Base-by-base conservation (phyloP, 2,113 vertebrate genomes). In the Embiotoca jacksoni region DNA sequence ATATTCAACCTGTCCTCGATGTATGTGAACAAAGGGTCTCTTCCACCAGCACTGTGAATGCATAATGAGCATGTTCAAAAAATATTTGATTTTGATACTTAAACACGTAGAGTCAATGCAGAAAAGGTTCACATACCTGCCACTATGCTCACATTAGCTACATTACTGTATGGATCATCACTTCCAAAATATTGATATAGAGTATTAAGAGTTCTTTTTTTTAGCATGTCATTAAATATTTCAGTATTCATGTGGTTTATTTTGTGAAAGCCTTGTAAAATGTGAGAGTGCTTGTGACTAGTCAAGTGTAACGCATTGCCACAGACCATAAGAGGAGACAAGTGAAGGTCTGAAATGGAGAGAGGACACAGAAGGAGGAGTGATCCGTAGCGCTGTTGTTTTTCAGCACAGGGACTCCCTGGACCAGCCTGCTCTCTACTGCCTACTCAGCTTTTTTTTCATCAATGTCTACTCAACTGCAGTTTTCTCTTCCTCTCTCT, bases 401-500 rank as follows among this genome's bases (percentile, higher is more conserved):
- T 50, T 75, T 69, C 54, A 75, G 54, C 31, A 74, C 14, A 16
- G 11, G 31, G 62, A 67, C 69, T 80, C 50, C 16, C 30, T 75
- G 57, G 57, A 83, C 68, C 13, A 11, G 14, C 63, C 52, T 77
- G 73, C 65, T 83, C 54, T 84, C 81, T 44, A 7, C 46, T 76
- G 52, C 78, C 57, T 54, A 63, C 52, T 86, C 84, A 88, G 78
- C 83, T 35, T 73, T 35, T 73, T 77, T 59, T 55, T 15, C 61
- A 8, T 16, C 36, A 63, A 55, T 67, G 30, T 83, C 61, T 73
- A 9, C 66, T 83, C 74, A 76, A 52, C 62, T 91, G 76, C 81
- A 88, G 62, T 86, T 84, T 66, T 65, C 56, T 72, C 35, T 44
- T 49, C 44, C 59, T 1, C 57, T 46, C 56, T 55, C 13, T 46